Evolutionary conservation across 2,113 vertebrate species (phyloP), one percentile per base, ranked within the genome.

Genomic region (Mormyrus lacerda): DNA sequence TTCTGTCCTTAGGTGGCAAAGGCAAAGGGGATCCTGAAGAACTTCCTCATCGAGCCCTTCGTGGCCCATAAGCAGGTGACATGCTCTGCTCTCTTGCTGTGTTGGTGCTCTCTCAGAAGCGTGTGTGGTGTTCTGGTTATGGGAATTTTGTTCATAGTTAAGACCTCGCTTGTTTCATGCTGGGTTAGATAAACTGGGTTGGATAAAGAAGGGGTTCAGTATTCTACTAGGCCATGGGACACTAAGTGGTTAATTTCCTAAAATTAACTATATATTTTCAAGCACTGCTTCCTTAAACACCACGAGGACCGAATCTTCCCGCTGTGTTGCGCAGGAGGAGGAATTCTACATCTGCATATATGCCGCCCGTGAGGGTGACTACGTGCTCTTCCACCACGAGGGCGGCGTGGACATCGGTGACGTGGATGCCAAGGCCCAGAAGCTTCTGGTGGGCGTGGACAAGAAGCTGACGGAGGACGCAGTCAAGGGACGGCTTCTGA

Each of bases 341-440:
- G 98, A 99, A 92, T 99, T 99, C 95, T 99, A 99, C 0, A 94
- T 99, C 45, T 99, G 98, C 88, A 94, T 99, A 27, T 99, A 98
- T 0, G 97, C 98, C 47, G 93, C 96, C 11, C 97, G 98, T 0
- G 98, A 99, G 76, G 98, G 98, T 3, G 98, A 99, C 95, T 96
- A 97, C 0, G 93, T 99, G 45, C 95, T 99, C 27, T 99, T 99
- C 92, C 95, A 99, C 93, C 98, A 99, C 0, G 97, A 99, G 89
- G 98, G 98, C 0, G 98, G 98, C 0, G 94, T 99, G 92, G 98
- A 99, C 0, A 97, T 99, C 65, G 98, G 98, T 0, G 98, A 99
- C 0, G 98, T 99, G 82, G 98, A 99, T 24, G 88, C 97, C 92
- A 99, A 98, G 93, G 98, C 98, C 9, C 96, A 96, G 94, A 98